Base-by-base conservation (phyloP, 30 jellyfish, hydroid and myxozoan species). In the Hydractinia symbiolongicarpus region DNA sequence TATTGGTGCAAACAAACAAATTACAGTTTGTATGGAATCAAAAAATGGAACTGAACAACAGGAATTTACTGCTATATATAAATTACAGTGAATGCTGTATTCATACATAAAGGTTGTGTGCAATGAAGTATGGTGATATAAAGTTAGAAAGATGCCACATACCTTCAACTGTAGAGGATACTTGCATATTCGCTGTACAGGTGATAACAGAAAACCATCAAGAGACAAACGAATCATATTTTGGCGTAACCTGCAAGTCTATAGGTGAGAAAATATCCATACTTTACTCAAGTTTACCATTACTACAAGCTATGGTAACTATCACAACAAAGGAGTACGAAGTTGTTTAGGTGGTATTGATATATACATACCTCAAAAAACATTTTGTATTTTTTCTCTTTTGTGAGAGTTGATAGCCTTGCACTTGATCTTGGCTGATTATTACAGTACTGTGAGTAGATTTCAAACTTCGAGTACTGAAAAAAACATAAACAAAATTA, bases 361-460 rank as follows among this genome's bases (percentile, higher is more conserved):
- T 11, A 16, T 68, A 50, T 16, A 16, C 79, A 7, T 84, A 90
- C 97, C 94, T 90, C 97, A 69, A 90, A 90, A 55, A 90, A 90
- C 73, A 83, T 49, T 11, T 72, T 61, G 84, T 79, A 80, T 62
- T 83, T 82, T 60, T 83, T 86, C 10, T 90, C 97, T 72, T 77
- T 82, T 50, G 79, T 87, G 54, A 90, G 78, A 54, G 21, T 88
- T 6, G 87, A 72, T 6, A 90, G 71, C 66, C 94, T 61, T n/a
- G 92, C 91, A 74, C 94, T 80, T 8, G 97, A 93, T 5, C 84
- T 77, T 15, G 97, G 97, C 67, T 90, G 97, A 56, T 90, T 86
- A 84, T 90, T 90, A 83, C 97, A 90, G 62, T 90, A 90, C 61
- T 85, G 86, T 1, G 97, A 90, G 89, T 90, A 90, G 44, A 90